Base-by-base conservation (phyloP, 2,888 invertebrate species). In the Cepaea hortensis region DNA sequence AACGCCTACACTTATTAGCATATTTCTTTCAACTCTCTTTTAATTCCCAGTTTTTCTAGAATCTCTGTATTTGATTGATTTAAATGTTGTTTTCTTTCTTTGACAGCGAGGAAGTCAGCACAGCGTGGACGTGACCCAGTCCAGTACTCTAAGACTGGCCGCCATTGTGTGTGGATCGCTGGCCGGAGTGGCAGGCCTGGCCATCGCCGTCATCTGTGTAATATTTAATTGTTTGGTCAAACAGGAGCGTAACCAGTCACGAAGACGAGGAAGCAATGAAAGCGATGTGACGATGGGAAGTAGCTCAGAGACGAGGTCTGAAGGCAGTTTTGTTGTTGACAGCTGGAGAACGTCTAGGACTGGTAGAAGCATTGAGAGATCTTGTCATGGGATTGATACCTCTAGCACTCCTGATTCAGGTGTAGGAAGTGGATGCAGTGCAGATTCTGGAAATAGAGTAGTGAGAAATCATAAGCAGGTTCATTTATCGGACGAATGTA, bases 261-360 rank as follows among this genome's bases (percentile, higher is more conserved):
- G 68, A 6, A 13, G 84, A 23, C 68, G 55, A 15, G 6, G 48
- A 20, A 77, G 77, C 55, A 61, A 77, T 7, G 77, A 23, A 20
- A 84, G 84, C 65, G 84, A 84, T 46, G 50, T 84, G 3, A 84
- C 84, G 7, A 84, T 84, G 84, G 76, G 84, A 2, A 84, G 77
- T 61, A 84, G 84, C 20, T 84, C 65, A 18, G 84, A 84, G 68
- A 35, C 61, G 23, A 11, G 75, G 23, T 84, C 84, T 62, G 76
- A 77, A 15, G 48, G 68, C 5, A 68, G 84, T 35, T 76, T 48
- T 15, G 77, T n/a, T 5, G 13, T 62, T 48, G 77, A 61, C 20
- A 77, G 77, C 48, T 1, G 76, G 11, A 68, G 77, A 20, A 65
- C 76, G 35, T 15, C 23, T 2, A 48, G 3, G 1, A 20, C 55